Base-by-base conservation (phyloP, 2,113 vertebrate genomes). In the Panthera uncia region DNA sequence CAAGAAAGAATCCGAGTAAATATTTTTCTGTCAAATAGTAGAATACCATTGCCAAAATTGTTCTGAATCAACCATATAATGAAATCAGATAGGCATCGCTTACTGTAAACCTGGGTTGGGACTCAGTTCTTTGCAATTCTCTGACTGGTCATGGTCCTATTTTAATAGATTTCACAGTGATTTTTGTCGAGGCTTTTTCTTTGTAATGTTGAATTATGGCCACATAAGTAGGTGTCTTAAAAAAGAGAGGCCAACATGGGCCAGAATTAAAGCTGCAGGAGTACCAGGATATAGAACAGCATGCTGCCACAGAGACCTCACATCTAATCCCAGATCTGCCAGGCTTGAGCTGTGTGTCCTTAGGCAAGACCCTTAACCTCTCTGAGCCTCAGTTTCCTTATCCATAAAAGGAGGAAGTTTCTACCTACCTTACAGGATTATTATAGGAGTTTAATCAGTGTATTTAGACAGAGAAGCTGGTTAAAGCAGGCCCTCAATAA, bases 151-250 rank as follows among this genome's bases (percentile, higher is more conserved):
- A 52, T 69, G 23, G 38, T 50, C 18, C 52, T 66, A 19, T 80
- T 74, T 90, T 88, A 90, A 74, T 33, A 90, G 73, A 88, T 65
- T 84, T 50, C 33, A 50, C 2, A 41, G 57, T 88, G 50, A 73
- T 61, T 89, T 74, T 65, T 68, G 41, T 74, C 14, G 71, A 86
- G 31, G 10, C 0, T 29, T 82, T 90, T 95, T 84, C 55, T 94
- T 96, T 76, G 27, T 91, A 55, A 45, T 85, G 41, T 92, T 92
- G 55, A 89, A 38, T 89, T 95, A 48, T 55, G 33, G 38, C 57
- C 66, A 88, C 21, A 23, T 85, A 19, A 93, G 4, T 71, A 25
- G 7, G 11, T 81, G 1, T 68, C n/a, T 74, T 84, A 61, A 71
- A 41, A 38, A 87, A 87, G 12, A 6, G 48, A 78, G 10, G 31